Evolutionary conservation across 2,888 invertebrate species (phyloP).

Genomic region (Clanis bilineata): DNA sequence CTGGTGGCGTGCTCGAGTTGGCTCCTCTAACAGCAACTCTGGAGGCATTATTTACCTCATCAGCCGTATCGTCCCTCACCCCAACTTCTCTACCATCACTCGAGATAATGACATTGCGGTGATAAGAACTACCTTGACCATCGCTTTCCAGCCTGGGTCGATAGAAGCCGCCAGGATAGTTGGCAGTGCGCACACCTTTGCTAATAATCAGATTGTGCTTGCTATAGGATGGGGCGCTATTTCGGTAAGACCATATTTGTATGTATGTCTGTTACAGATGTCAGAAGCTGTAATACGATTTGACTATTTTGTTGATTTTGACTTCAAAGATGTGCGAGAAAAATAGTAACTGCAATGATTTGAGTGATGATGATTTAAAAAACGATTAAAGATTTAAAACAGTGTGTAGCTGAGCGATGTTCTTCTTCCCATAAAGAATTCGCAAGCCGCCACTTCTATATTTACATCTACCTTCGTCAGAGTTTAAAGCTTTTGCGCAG

Average conservation of each 20-base stretch:
- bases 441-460: no score
- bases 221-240: conserved; percentile 67
- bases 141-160: conserved; percentile 36
- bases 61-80: conserved; percentile 47
- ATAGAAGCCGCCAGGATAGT: conserved; percentile 49
- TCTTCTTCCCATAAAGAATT: no score
- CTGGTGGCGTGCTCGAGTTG: conserved; percentile 62
- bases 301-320: no score
- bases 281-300: no score
- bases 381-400: no score
- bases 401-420: no score
- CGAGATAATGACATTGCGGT: conserved; percentile 55
- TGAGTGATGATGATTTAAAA: no score
- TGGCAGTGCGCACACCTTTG: conserved; percentile 45
- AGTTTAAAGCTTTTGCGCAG: no score
- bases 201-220: conserved; percentile 39
- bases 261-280: no score
- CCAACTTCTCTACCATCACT: conserved; percentile 41
- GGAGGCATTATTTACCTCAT: conserved; percentile 52
- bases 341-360: no score
- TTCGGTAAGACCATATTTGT: conserved; percentile 41
- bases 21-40: conserved; percentile 45
- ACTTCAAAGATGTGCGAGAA: no score
- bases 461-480: no score
- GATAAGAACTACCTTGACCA: conserved; percentile 43